Evolutionary conservation across 2,888 invertebrate species (phyloP), one percentile per base, ranked within the genome.

Genomic region (Neoascia interrupta): DNA sequence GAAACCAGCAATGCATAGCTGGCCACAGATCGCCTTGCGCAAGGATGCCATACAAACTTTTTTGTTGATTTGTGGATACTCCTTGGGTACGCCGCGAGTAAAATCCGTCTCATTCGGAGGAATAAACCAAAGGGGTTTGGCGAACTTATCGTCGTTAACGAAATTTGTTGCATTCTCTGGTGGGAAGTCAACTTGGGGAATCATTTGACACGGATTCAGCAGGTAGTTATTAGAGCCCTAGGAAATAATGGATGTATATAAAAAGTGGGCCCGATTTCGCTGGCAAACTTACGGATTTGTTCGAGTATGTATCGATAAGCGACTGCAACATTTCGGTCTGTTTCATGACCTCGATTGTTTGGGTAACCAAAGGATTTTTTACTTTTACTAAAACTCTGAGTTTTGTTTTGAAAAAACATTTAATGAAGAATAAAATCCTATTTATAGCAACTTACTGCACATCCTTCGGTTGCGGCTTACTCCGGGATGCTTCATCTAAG

Each of bases 281-380:
- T n/a, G n/a, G n/a, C n/a, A n/a, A n/a, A 58, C 84, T 82, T 83
- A 86, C 88, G 54, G 88, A 86, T 83, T 88, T 88, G 51, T 87
- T 88, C 0, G 87, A 86, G 47, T 88, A 88, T 0, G 87, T 87
- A 66, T 88, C 88, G 21, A 88, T 88, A 1, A 88, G 83, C 0
- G 87, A 86, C 53, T 87, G 87, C 18, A 88, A 82, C 83, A 88
- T 85, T 81, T 88, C 88, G 0, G 88, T 88, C 82, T 88, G 88
- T 47, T 88, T 87, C 88, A 88, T 88, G 13, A 88, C 87, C 82
- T 88, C 88, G 26, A 88, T 86, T 4, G 88, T 88, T 83, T 88
- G 88, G 6, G 88, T 88, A 1, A 88, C 85, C 16, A 88, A 68
- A 0, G 88, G 85, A 79, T 88, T 88, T 36, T 84, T 85, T 0